Evolutionary conservation across 2,797 vertebrate species (phyloP), one percentile per base, ranked within the genome.

Genomic region (Pteropus rufus): DNA sequence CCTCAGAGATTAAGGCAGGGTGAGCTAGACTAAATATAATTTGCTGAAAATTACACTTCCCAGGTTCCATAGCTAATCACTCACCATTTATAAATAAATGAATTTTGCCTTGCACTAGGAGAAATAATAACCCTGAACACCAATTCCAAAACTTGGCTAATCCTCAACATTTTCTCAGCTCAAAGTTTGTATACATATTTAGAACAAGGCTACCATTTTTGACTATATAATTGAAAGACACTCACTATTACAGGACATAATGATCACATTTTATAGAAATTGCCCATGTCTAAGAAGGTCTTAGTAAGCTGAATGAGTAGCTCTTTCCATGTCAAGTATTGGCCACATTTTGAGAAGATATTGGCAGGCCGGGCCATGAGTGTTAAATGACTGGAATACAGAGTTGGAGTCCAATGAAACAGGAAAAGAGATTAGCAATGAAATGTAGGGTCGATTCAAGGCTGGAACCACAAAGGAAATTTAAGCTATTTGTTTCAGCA

Each of bases 81-180:
- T 97, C 93, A 90, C 77, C 84, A 5, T 39, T 91, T 94, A 88
- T 86, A 97, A 94, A 93, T 69, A 96, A 95, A 87, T 41, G 41
- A 86, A 91, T 96, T 97, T 97, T 88, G 79, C 95, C 79, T 97
- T 97, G 60, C 60, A 96, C 56, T 64, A 91, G 91, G 60, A 92
- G 67, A 23, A 81, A 56, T 88, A 83, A 70, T 7, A 31, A 58
- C 85, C 10, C n/a, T 46, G 23, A 94, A 73, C 16, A 93, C 89
- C 84, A 96, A 76, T 95, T 95, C 92, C 54, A 97, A 92, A 89
- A 41, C 82, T 49, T 89, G 95, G 90, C 46, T 83, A 83, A 36
- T 81, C 54, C 31, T 89, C 60, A 96, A 95, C 76, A 96, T 92
- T 95, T 92, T 93, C 79, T 87, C 91, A 58, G 80, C 95, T 94